Base-by-base conservation (phyloP, 1,140 invertebrate species). In the Melitaea cinxia region DNA sequence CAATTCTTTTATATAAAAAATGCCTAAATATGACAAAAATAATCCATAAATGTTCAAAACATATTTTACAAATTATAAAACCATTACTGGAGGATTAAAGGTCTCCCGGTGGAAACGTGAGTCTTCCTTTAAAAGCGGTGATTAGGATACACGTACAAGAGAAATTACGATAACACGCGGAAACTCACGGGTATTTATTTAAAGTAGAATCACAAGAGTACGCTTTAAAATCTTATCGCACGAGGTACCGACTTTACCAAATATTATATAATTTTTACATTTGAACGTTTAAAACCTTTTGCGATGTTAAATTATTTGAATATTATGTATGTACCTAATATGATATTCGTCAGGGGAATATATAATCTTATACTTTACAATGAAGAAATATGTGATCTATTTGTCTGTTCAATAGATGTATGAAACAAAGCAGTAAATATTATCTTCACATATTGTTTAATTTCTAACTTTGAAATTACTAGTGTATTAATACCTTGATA, bases 51-150 rank as follows among this genome's bases (percentile, higher is more conserved):
- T 47, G 77, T 82, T 76, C 77, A 76, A 72, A 76, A 79, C 77
- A 74, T 76, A 73, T 75, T 72, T 65, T 49, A 67, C 60, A 77
- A 82, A 81, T 85, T 79, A 81, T 72, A 77, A 62, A 79, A 64
- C 70, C 80, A 75, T 81, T 85, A 80, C 75, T 70, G 73, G 79
- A 65, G 77, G 75, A 85, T 85, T 85, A 82, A 83, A 85, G 83
- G 75, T 66, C 76, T 70, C 72, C 64, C 58, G 68, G 55, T 59
- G 49, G 64, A 63, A 53, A 80, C 83, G 83, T 85, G 80, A 79
- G 75, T 63, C 67, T 75, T 67, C 71, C 68, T 73, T 76, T 85
- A 82, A 80, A 81, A 73, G 74, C 70, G 77, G 77, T 78, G 76
- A 83, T 85, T 83, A 85, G 68, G 63, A 64, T 72, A 68, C 79